Evolutionary conservation across 2,888 invertebrate species (phyloP), one percentile per base, ranked within the genome.

Genomic region (Troglohyphantes excavatus): DNA sequence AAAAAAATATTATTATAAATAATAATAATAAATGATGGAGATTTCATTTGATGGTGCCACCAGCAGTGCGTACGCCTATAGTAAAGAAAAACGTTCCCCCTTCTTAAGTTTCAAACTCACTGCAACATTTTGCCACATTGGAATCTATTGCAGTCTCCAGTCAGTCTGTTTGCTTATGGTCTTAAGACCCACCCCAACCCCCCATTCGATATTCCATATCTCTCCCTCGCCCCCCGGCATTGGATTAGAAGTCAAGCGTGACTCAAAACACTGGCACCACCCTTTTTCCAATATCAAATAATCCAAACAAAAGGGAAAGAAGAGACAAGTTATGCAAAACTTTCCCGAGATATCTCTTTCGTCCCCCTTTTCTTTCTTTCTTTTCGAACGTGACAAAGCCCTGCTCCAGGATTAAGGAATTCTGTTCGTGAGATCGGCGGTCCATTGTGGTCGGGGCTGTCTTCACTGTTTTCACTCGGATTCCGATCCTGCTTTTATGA

Each of bases 251-350:
- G 26, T 26, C 29, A n/a, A 53, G 70, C 86, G 78, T 86, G 86
- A 86, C 86, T 86, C 86, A 78, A 59, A 68, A 81, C 29, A 53
- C 67, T 11, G 70, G 21, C 17, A 17, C 39, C 43, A 26, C 13
- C 29, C 72, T 21, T 23, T 75, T 33, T 65, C 83, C 73, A 84
- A 84, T 84, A 75, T 65, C 83, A 61, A 83, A 83, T 85, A 85
- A 72, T 72, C 39, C 70, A 70, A 11, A 13, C 65, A 43, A 75
- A 63, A 17, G 11, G 13, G 46, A 27, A 84, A 39, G 23, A 39
- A 67, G 79, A 79, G 29, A 67, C 7, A 53, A 87, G 87, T 79
- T 87, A 87, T 87, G 79, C 79, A 79, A 87, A 87, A 87, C 53
- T 75, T 67, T 46, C n/a, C 33, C 27, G n/a, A 27, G 21, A 27